Base-by-base conservation (phyloP, 2,888 invertebrate species). In the Yponomeuta evonymella region DNA sequence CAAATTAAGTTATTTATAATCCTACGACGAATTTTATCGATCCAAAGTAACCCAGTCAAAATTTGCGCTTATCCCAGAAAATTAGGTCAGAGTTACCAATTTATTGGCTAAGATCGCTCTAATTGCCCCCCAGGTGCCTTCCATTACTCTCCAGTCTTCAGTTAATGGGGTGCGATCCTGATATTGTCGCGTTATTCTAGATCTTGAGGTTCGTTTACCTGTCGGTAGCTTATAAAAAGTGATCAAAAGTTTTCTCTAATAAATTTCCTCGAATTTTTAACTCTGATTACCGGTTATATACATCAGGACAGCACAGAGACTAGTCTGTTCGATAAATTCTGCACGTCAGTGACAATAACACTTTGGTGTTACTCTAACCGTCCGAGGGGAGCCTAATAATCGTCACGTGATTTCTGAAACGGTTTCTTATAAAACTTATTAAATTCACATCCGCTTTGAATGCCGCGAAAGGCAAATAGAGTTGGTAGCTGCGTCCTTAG, bases 1-100 rank as follows among this genome's bases (percentile, higher is more conserved):
- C 71, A 75, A 81, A 81, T 80, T 79, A 76, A 78, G 23, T 64
- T 64, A 64, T 74, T 33, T 51, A 36, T 65, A 15, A 58, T 58
- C 51, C 51, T 12, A 58, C 51, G 51, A 58, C 12, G 51, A 15
- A 58, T 58, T 15, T 12, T 58, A 58, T 58, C 15, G 15, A 12
- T 12, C 51, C 15, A 5, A 58, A 58, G 15, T 58, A 1, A 58
- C 15, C 51, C 15, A 58, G 51, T 15, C 12, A 10, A 12, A 51
- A 2, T 15, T 73, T 73, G 73, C 65, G 73, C 63, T 64, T 29
- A 67, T 43, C 67, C 23, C 10, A 15, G 67, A 67, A 48, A 67
- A 67, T 67, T 48, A 10, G 23, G 48, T 67, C 67, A n/a, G 48
- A n/a, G 67, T 67, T 10, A n/a, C n/a, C 36, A 48, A 67, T 48